Evolutionary conservation across 1,140 invertebrate genomes (phyloP).

Genomic region (Bursaphelenchus mucronatus): DNA sequence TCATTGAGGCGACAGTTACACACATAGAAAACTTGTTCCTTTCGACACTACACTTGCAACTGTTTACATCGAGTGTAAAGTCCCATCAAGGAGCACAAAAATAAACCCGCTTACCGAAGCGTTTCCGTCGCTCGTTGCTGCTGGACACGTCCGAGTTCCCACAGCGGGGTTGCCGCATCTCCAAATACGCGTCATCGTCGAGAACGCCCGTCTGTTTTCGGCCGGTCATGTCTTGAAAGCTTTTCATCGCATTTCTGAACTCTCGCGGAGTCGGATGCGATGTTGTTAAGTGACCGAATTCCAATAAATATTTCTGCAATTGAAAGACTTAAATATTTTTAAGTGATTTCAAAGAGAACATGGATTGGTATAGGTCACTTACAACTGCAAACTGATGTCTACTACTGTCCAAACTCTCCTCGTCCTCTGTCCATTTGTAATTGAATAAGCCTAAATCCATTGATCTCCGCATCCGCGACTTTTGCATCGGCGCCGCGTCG

Average conservation of each 20-base stretch:
- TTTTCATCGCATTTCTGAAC: conserved; percentile 25
- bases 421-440: neutral
- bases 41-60: neutral
- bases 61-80: conserved; percentile 3
- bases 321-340: conserved; percentile 15
- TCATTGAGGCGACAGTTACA: too few species aligned
- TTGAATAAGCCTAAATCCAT: neutral
- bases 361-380: neutral
- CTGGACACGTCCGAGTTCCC: conserved; percentile 40
- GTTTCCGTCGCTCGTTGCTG: conserved; percentile 36
- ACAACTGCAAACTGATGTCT: conserved; percentile 16
- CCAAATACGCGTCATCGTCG: conserved; percentile 28
- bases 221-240: conserved; percentile 40
- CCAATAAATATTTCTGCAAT: conserved; percentile 39
- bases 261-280: conserved; percentile 35
- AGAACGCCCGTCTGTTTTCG: conserved; percentile 34
- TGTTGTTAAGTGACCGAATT: conserved; percentile 38
- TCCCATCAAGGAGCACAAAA: conserved; percentile 14
- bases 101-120: conserved; percentile 33
- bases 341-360: neutral
- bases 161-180: conserved; percentile 41
- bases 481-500: conserved; percentile 17
- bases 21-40: too few species aligned
- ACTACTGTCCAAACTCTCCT: neutral
- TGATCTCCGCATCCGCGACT: neutral